These are phyloP conservation scores for Galbula dea DNA, from an alignment of 2,113 vertebrate genomes.

Conservation along the genomic window DNA sequence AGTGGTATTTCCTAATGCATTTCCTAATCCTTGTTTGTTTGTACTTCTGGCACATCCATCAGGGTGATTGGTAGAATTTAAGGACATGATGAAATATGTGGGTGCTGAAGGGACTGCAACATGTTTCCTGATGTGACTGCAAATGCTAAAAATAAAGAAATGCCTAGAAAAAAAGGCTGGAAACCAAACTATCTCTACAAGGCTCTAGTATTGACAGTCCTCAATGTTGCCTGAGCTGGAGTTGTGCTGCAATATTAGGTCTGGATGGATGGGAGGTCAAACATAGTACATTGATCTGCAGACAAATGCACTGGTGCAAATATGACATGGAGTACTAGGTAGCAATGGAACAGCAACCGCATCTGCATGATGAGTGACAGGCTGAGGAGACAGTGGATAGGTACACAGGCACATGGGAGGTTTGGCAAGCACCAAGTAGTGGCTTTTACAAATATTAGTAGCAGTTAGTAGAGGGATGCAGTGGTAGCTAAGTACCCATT, in stretches of 20 bases:
- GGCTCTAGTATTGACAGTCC: not conserved
- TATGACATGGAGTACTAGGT: too few species aligned
- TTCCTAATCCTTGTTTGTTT: not conserved
- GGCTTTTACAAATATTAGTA: too few species aligned
- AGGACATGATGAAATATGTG: not conserved
- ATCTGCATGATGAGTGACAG: too few species aligned
- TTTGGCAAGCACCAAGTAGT: too few species aligned
- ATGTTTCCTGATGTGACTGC: not conserved
- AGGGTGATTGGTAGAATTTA: not conserved
- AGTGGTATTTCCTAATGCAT: not conserved
- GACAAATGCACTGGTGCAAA: too few species aligned
- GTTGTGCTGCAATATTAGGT: not conserved
- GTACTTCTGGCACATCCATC: not conserved
- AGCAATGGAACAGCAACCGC: too few species aligned
- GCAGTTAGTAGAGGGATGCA: not conserved
- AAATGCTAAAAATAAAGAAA: not conserved
- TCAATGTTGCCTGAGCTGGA: not conserved
- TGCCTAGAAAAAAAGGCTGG: not conserved
- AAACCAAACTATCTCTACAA: not conserved
- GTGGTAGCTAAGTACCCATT: not conserved
- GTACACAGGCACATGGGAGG: too few species aligned
- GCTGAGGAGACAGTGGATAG: too few species aligned
- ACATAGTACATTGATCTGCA: too few species aligned
- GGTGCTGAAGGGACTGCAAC: not conserved
- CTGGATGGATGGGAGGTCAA: not conserved